These are phyloP conservation scores for Apamea sordens DNA, from an alignment of 2,888 invertebrate species.

Conservation along the genomic window DNA sequence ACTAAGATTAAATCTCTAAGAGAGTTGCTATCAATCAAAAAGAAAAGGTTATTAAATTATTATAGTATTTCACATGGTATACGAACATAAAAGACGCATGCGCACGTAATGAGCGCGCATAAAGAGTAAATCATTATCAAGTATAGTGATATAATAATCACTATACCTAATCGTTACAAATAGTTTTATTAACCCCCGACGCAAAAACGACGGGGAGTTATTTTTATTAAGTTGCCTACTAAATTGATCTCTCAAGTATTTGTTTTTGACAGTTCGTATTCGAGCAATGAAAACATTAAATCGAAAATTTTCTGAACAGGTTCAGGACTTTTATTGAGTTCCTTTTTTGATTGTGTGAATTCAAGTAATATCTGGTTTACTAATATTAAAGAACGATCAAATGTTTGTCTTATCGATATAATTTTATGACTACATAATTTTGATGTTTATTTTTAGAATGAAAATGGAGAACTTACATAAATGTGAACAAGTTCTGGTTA, in stretches of 20 bases:
- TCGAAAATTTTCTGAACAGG: neutral
- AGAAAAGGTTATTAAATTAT: conserved; percentile 87
- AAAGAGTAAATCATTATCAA: neutral
- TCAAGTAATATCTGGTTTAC: neutral
- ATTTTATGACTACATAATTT: conserved; percentile 9
- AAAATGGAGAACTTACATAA: conserved; percentile 92
- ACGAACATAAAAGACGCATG: neutral
- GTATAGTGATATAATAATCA: neutral
- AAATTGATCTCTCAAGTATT: neutral
- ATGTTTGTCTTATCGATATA: neutral
- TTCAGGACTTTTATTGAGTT: neutral
- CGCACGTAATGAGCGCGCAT: too few relatives aligned
- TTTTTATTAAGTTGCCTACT: neutral
- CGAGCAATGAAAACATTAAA: neutral
- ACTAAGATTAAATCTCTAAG: conserved; percentile 92
- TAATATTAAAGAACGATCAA: neutral
- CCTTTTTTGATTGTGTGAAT: neutral
- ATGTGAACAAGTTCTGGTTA: conserved; percentile 92
- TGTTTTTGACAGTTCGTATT: neutral
- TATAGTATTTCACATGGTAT: conserved; percentile 5
- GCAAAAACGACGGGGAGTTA: too few relatives aligned
- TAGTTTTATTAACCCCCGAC: too few relatives aligned
- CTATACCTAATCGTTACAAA: neutral
- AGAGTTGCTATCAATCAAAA: conserved; percentile 91
- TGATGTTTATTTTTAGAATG: conserved; percentile 86